Evolutionary conservation across 2,888 invertebrate species (phyloP).

Genomic region (Girardia tigrina): DNA sequence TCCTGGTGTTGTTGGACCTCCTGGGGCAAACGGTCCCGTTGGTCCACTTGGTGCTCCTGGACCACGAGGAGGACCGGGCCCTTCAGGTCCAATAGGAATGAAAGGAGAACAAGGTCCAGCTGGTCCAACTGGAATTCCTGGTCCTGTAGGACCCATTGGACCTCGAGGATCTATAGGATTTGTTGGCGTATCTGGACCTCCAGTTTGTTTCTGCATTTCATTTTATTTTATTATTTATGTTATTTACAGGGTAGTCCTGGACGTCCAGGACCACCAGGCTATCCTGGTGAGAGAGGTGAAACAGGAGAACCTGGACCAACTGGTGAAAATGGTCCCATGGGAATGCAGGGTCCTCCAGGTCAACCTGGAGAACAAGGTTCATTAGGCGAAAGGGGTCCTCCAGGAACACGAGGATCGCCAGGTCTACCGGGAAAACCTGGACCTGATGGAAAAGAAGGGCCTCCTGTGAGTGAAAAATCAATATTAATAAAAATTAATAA

Average conservation of each 20-base stretch:
- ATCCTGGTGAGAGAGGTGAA: conserved; percentile 34
- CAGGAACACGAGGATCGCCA: conserved; percentile 24
- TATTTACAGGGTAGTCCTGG: conserved; percentile 31
- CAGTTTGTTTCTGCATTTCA: conserved; percentile 15
- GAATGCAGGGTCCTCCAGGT: conserved; percentile 32
- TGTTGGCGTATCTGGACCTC: conserved; percentile 37
- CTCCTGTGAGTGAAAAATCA: conserved; percentile 20
- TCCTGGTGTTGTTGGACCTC: conserved; percentile 38
- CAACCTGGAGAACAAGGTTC: conserved; percentile 32
- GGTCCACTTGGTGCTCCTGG: conserved; percentile 36
- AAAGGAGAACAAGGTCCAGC: conserved; percentile 40
- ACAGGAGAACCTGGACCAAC: conserved; percentile 35
- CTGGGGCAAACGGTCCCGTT: conserved; percentile 33
- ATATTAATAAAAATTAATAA: too few relatives aligned
- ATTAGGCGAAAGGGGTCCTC: conserved; percentile 21
- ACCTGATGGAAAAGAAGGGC: conserved; percentile 31
- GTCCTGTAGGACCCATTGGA: conserved; percentile 34
- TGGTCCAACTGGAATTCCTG: conserved; percentile 31
- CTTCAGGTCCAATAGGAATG: conserved; percentile 28
- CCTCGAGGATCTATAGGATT: conserved; percentile 36
- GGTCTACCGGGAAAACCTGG: conserved; percentile 36
- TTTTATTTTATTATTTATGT: not conserved
- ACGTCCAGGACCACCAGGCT: conserved; percentile 31
- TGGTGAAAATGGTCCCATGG: conserved; percentile 35
- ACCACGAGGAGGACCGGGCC: conserved; percentile 35